These are phyloP conservation scores for Idaea biselata DNA, from an alignment of 2,888 invertebrate species.

Conservation along the genomic window DNA sequence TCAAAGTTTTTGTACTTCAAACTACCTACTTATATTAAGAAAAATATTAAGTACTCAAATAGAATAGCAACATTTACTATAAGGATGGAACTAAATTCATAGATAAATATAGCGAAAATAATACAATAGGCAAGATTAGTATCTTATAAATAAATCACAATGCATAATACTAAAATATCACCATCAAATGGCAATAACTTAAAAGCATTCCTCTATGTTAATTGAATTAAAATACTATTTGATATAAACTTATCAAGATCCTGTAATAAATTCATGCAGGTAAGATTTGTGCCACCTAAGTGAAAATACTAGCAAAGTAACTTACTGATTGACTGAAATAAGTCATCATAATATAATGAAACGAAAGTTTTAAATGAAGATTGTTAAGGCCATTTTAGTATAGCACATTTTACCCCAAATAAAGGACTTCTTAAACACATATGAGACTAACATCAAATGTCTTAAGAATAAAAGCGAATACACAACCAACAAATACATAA, in stretches of 20 bases:
- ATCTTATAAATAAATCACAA: slow-evolving; percentile 8
- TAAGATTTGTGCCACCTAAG: too few relatives aligned
- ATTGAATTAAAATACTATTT: slow-evolving; percentile 1
- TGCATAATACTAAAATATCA: not conserved
- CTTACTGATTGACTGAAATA: not conserved
- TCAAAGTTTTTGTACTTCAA: not conserved
- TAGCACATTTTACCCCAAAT: too few relatives aligned
- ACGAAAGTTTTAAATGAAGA: too few relatives aligned
- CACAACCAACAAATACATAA: slow-evolving; percentile 22
- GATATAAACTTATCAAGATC: slow-evolving; percentile 13
- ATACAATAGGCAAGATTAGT: not conserved
- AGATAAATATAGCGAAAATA: not conserved
- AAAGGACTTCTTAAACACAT: too few relatives aligned
- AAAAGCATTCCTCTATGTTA: not conserved
- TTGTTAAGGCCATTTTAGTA: too few relatives aligned
- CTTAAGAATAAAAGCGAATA: slow-evolving; percentile 7
- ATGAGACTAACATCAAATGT: slow-evolving; percentile 14
- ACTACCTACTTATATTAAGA: not conserved
- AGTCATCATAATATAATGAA: not conserved
- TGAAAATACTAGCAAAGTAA: too few relatives aligned
- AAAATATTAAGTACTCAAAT: not conserved
- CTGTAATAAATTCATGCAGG: not conserved
- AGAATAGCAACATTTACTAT: not conserved
- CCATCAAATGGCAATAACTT: not conserved
- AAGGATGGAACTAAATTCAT: not conserved